A percentile compares a stretch with the other conserved stretches of the same genome.
Evolutionary conservation across 2,888 invertebrate genomes (phyloP).

Genomic region (Subacronicta megacephala): DNA sequence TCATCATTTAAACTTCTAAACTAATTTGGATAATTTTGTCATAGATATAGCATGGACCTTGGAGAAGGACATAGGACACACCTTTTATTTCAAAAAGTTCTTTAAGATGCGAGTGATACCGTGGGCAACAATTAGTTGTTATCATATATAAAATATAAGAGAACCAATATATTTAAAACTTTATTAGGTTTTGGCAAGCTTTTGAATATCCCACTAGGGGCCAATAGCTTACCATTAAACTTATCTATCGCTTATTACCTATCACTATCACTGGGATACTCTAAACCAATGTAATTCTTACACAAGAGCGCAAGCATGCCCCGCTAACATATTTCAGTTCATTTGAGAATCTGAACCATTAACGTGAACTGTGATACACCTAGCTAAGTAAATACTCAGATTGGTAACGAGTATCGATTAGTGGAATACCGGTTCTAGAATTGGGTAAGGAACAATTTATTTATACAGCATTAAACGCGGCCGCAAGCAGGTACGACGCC

Average conservation of each 20-base stretch:
- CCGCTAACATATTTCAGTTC: conserved; percentile 17
- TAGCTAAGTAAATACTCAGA: conserved; percentile 20
- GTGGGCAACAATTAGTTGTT: too few species aligned
- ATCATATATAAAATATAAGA: too few species aligned
- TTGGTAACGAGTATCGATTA: conserved; percentile 36
- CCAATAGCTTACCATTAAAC: conserved; percentile 34
- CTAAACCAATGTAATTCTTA: too few species aligned
- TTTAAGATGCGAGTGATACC: too few species aligned
- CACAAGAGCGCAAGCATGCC: conserved; percentile 19
- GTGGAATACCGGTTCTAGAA: conserved; percentile 34
- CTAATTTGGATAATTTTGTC: too few species aligned
- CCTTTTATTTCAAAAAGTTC: too few species aligned
- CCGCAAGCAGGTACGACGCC: conserved; percentile 60
- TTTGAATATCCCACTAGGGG: conserved; percentile 23
- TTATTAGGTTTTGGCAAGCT: conserved; percentile 21
- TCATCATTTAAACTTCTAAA: too few species aligned
- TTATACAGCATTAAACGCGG: conserved; percentile 54
- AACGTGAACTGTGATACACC: conserved; percentile 15
- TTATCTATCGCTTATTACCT: conserved; percentile 36
- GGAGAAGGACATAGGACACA: too few species aligned
- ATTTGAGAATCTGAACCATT: conserved; percentile 30
- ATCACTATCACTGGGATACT: conserved; percentile 26
- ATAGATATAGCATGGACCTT: too few species aligned
- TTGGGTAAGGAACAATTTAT: conserved; percentile 55
- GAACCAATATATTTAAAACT: too few species aligned